Evolutionary conservation across 2,797 vertebrate species (phyloP).

Genomic region (Eurystomus glaucurus): DNA sequence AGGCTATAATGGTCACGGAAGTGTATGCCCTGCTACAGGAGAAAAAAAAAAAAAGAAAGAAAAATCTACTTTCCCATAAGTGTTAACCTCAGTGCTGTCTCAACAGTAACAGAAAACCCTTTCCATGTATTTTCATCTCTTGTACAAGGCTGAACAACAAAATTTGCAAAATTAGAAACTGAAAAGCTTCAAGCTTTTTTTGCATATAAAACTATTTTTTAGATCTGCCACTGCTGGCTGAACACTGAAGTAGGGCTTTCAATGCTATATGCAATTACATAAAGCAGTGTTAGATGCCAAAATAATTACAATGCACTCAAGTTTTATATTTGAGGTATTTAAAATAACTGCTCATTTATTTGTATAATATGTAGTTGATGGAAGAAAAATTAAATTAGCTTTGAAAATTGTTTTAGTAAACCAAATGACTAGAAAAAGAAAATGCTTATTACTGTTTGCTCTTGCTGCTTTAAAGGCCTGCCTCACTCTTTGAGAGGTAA

Average conservation of each 20-base stretch:
- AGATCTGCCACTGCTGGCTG: not conserved
- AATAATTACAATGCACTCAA: conserved; percentile 12
- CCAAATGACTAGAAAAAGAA: not conserved
- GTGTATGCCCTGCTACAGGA: not conserved
- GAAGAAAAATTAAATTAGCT: not conserved
- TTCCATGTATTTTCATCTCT: not conserved
- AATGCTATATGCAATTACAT: conserved; percentile 25
- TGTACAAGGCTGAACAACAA: not conserved
- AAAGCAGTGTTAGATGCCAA: conserved; percentile 30
- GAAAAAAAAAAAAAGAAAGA: not conserved
- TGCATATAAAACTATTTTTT: not conserved
- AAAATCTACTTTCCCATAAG: not conserved
- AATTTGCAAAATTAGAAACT: not conserved
- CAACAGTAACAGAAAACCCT: not conserved
- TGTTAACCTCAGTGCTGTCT: not conserved
- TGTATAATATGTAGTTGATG: not conserved
- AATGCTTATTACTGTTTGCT: not conserved
- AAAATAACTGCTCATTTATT: conserved; percentile 42
- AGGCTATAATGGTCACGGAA: not conserved
- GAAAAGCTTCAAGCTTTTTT: not conserved
- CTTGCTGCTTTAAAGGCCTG: not conserved
- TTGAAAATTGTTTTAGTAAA: not conserved
- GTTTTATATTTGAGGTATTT: conserved; percentile 19
- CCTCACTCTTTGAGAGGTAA: not conserved
- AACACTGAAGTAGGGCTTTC: conserved; percentile 21